Evolutionary conservation across 2,888 invertebrate species (phyloP).

Genomic region (Limnephilus lunatus): DNA sequence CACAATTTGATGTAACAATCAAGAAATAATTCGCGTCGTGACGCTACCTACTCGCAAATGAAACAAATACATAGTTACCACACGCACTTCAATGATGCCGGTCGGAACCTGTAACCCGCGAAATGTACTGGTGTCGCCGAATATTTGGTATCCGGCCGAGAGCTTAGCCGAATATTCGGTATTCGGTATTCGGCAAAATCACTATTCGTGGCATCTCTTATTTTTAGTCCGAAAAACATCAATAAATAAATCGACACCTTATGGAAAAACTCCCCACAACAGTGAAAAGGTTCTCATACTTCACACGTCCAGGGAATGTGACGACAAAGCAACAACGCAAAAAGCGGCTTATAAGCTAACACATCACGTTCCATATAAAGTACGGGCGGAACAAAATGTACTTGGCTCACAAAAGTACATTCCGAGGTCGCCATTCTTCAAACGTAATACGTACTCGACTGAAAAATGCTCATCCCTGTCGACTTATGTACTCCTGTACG

Average conservation of each 20-base stretch:
- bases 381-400: slow-evolving; percentile 12
- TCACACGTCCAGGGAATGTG: not conserved
- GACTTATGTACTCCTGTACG: not conserved
- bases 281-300: not conserved
- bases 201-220: too few species aligned
- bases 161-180: too few species aligned
- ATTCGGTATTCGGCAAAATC: too few species aligned
- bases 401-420: not conserved
- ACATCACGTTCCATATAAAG: slow-evolving; percentile 20
- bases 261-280: not conserved
- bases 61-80: too few species aligned
- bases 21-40: too few species aligned
- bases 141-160: too few species aligned
- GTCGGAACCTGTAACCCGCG: too few species aligned
- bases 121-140: too few species aligned
- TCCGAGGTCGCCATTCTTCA: slow-evolving; percentile 12
- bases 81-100: too few species aligned
- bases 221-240: not conserved
- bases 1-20: too few species aligned
- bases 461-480: not conserved
- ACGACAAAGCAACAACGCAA: not conserved
- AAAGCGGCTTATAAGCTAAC: slow-evolving; percentile 16
- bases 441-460: not conserved
- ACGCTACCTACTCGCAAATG: too few species aligned
- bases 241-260: not conserved